These are phyloP conservation scores for Stegastes partitus DNA, from an alignment of 2,113 vertebrate species.

Conservation along the genomic window DNA sequence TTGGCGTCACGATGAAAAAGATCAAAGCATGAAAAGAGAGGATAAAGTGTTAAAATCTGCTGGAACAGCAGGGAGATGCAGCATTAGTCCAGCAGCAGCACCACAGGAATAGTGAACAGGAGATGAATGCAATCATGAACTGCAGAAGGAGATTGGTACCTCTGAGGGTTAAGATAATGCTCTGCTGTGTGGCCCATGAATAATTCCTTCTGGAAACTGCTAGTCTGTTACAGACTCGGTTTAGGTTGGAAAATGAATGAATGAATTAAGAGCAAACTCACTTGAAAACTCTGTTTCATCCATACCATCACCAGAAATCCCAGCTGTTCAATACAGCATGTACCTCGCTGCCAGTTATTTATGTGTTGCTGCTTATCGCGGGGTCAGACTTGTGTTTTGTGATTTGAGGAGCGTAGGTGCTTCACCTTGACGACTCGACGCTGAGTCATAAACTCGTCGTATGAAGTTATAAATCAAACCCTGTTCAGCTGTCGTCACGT, in stretches of 20 bases:
- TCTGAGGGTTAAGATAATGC: slow-evolving; percentile 27
- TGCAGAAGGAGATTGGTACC: slow-evolving; percentile 28
- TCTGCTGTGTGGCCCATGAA: slow-evolving; percentile 29
- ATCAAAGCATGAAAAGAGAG: neutral
- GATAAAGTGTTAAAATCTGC: slow-evolving; percentile 6
- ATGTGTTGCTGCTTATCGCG: neutral
- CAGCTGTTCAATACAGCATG: neutral
- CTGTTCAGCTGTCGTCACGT: neutral
- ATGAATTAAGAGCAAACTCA: neutral
- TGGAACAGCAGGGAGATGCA: slow-evolving; percentile 12
- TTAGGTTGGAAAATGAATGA: neutral
- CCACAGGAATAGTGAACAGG: slow-evolving; percentile 9
- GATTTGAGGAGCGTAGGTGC: slow-evolving; percentile 26
- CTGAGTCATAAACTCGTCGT: slow-evolving; percentile 69
- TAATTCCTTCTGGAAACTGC: slow-evolving; percentile 1
- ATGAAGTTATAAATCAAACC: slow-evolving; percentile 29
- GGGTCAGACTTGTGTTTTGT: slow-evolving; percentile 5
- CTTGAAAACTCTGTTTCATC: neutral
- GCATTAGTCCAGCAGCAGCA: slow-evolving; percentile 1
- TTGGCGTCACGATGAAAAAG: neutral
- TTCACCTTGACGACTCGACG: slow-evolving; percentile 67
- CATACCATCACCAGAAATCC: neutral
- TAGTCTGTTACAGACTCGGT: neutral
- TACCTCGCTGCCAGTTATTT: neutral
- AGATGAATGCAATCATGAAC: slow-evolving; percentile 37